A percentile compares a stretch with the other conserved stretches of the same genome.
Evolutionary conservation across 2,797 vertebrate genomes (phyloP).

Genomic region (Oreochromis mossambicus): DNA sequence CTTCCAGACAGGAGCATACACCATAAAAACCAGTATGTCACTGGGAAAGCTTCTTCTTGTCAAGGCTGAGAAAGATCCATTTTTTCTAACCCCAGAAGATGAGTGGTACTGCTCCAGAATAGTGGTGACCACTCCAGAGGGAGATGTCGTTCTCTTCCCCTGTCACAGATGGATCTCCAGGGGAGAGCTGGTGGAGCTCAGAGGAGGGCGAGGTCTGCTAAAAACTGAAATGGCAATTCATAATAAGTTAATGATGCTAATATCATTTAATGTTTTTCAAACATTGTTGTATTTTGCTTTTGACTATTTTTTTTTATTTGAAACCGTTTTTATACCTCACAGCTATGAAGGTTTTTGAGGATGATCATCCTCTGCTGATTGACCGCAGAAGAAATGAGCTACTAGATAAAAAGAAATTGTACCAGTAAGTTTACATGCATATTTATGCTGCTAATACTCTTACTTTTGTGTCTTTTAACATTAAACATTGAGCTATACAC

Average conservation of each 20-base stretch:
- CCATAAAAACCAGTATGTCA: slow-evolving; percentile 5
- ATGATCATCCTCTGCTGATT: slow-evolving; percentile 28
- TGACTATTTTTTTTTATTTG: background rate
- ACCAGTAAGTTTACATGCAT: slow-evolving; percentile 39
- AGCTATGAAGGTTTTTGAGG: slow-evolving; percentile 53
- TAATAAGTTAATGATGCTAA: background rate
- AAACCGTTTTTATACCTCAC: background rate
- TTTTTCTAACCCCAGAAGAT: slow-evolving; percentile 22
- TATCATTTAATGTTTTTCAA: background rate
- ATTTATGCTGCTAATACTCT: background rate
- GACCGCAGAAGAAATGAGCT: slow-evolving; percentile 35
- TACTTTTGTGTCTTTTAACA: background rate
- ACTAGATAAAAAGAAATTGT: background rate
- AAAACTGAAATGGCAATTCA: background rate
- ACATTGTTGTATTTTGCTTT: background rate
- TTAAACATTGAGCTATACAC: background rate
- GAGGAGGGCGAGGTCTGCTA: slow-evolving; percentile 63
- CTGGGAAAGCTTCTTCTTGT: slow-evolving; percentile 61
- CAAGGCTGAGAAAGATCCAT: slow-evolving; percentile 58
- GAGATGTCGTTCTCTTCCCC: slow-evolving; percentile 55
- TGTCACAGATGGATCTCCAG: slow-evolving; percentile 67
- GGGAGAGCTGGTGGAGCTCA: slow-evolving; percentile 56
- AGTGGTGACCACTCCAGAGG: slow-evolving; percentile 57
- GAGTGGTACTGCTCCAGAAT: slow-evolving; percentile 68
- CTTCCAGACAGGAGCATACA: slow-evolving; percentile 43